Evolutionary conservation across 2,797 vertebrate species (phyloP).

Genomic region (Gambusia yucatana): DNA sequence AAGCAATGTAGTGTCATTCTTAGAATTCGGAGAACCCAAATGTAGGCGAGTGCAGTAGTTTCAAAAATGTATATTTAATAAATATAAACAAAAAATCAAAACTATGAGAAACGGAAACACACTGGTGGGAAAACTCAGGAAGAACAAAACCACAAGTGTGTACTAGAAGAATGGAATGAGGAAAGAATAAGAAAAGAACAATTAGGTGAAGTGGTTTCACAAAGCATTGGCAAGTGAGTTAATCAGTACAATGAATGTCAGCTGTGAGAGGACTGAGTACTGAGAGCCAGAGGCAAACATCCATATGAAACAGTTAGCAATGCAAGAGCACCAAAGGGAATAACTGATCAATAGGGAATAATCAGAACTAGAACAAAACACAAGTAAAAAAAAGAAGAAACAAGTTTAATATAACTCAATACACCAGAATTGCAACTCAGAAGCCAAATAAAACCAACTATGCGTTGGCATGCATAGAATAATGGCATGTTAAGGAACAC

Average conservation of each 20-base stretch:
- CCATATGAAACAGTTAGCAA: neutral
- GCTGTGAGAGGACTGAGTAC: neutral
- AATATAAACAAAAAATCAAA: neutral
- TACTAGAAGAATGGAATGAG: neutral
- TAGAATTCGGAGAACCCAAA: neutral
- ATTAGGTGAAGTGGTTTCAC: neutral
- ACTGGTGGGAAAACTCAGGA: neutral
- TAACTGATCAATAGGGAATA: constrained; percentile 1
- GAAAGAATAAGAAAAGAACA: neutral
- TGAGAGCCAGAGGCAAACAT: neutral
- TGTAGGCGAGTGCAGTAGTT: neutral
- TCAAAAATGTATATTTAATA: neutral
- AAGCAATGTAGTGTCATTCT: neutral
- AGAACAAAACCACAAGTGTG: neutral
- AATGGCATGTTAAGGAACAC: neutral
- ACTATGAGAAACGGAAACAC: neutral
- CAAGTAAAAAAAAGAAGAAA: neutral
- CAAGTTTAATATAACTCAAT: neutral
- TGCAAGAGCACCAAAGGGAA: neutral
- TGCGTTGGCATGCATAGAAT: neutral
- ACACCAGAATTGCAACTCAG: neutral
- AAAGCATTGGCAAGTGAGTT: neutral
- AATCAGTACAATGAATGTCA: neutral
- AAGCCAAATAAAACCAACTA: neutral
- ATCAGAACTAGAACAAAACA: neutral